Percentiles rank a stretch among this genome's conserved stretches.
Evolutionary conservation across 2,113 vertebrate genomes (phyloP).

Genomic region (Okapia johnstoni): DNA sequence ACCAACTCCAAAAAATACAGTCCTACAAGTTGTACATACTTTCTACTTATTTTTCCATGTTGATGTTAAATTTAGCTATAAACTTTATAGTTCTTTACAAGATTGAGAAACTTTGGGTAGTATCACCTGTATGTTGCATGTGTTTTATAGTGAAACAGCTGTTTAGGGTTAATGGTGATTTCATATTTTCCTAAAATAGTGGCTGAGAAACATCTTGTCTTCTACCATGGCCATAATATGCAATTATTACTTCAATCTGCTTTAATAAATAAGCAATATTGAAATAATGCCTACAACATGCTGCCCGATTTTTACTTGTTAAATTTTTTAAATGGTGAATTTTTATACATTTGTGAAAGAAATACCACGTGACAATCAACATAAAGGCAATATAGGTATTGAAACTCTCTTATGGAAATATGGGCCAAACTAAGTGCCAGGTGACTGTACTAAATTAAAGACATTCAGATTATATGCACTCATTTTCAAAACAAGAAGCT

Average conservation of each 20-base stretch:
- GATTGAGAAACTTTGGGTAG: conserved; percentile 36
- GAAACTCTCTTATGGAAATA: neutral
- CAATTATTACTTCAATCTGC: conserved; percentile 23
- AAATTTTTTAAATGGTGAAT: neutral
- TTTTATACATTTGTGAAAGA: neutral
- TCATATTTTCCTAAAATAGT: conserved; percentile 33
- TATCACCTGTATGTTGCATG: neutral
- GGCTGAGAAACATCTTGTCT: conserved; percentile 2
- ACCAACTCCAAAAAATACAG: neutral
- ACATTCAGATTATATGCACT: neutral
- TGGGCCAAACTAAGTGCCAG: neutral
- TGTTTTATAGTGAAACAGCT: conserved; percentile 41
- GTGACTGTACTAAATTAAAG: neutral
- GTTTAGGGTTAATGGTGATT: conserved; percentile 27
- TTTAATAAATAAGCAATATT: conserved; percentile 1
- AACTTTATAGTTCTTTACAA: neutral
- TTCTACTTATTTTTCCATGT: conserved; percentile 21
- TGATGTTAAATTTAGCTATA: neutral
- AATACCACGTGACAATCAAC: neutral
- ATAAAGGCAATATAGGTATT: neutral
- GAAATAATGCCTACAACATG: neutral
- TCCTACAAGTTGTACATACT: neutral
- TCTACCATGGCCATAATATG: neutral
- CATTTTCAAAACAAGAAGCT: neutral
- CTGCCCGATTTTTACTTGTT: neutral